Conservation (phyloP, 2,113 vertebrate species). For the Tachysurus vachellii region DNA sequence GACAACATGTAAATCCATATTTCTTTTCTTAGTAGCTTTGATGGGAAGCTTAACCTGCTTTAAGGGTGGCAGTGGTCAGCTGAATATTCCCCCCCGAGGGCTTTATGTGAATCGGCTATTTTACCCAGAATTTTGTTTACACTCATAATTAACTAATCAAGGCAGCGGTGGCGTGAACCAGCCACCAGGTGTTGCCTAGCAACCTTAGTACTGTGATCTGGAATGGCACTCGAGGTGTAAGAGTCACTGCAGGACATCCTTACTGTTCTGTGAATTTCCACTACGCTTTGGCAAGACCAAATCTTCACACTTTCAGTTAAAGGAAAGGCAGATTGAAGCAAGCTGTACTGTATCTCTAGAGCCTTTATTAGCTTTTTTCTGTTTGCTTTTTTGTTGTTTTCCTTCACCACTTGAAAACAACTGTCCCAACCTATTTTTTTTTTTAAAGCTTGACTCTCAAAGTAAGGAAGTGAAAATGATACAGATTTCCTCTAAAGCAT, state of each 20-base stretch:
- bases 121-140: slow-evolving; percentile 63
- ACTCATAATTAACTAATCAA: slow-evolving; percentile 78
- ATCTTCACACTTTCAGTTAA: neutral
- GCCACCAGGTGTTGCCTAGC: slow-evolving; percentile 77
- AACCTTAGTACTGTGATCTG: slow-evolving; percentile 64
- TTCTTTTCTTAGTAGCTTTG: neutral
- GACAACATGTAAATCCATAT: neutral
- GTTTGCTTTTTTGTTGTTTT: neutral
- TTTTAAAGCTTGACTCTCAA: neutral
- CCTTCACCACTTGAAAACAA: neutral
- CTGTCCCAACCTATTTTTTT: neutral
- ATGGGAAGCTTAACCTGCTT: neutral
- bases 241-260: slow-evolving; percentile 68
- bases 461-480: neutral
- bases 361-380: neutral
- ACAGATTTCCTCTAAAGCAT: neutral
- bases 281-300: slow-evolving; percentile 6
- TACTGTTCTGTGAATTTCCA: slow-evolving; percentile 68
- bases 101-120: slow-evolving; percentile 43
- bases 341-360: neutral
- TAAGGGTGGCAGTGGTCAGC: slow-evolving; percentile 11
- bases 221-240: slow-evolving; percentile 61
- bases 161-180: slow-evolving; percentile 69
- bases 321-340: neutral
- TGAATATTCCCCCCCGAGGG: neutral